Percentiles rank a stretch among this genome's conserved stretches.
These are phyloP conservation scores for Brevipalpus yothersi DNA, from an alignment of 1,140 invertebrate species.

Conservation along the genomic window DNA sequence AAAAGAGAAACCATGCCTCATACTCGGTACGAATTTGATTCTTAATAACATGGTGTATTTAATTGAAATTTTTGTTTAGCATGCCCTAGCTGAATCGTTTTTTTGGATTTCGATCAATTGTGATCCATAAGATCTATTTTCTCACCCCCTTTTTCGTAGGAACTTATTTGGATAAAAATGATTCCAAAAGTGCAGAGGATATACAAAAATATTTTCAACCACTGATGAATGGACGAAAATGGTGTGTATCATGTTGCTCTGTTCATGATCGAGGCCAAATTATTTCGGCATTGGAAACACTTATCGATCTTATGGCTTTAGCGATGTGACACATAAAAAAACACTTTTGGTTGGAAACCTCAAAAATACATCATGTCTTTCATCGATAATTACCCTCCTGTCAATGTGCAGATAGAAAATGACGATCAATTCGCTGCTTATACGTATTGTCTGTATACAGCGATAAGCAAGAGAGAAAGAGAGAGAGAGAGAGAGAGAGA, in stretches of 20 bases:
- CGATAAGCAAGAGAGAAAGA: too few species aligned
- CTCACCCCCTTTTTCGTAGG: neutral
- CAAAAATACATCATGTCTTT: too few species aligned
- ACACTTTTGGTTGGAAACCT: too few species aligned
- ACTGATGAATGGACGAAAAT: conserved; percentile 5
- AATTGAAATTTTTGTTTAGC: too few species aligned
- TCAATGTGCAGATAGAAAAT: too few species aligned
- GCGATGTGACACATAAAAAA: neutral
- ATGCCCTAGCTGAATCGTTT: neutral
- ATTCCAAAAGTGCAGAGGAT: conserved; percentile 1
- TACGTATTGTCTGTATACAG: too few species aligned
- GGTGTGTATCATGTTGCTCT: conserved; percentile 1
- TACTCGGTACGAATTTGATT: conserved; percentile 8
- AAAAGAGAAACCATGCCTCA: conserved; percentile 13
- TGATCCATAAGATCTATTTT: neutral
- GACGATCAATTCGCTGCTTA: too few species aligned
- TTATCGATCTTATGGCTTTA: conserved; percentile 3
- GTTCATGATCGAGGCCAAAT: conserved; percentile 1
- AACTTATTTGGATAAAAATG: conserved; percentile 4
- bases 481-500: too few species aligned
- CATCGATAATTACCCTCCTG: too few species aligned
- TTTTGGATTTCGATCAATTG: neutral
- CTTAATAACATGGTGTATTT: too few species aligned
- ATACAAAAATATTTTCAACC: conserved; percentile 2
- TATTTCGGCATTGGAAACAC: neutral